phyloP scores from a whole-genome alignment of 2,113 vertebrate genomes.

The Crotalus helleri region DNA sequence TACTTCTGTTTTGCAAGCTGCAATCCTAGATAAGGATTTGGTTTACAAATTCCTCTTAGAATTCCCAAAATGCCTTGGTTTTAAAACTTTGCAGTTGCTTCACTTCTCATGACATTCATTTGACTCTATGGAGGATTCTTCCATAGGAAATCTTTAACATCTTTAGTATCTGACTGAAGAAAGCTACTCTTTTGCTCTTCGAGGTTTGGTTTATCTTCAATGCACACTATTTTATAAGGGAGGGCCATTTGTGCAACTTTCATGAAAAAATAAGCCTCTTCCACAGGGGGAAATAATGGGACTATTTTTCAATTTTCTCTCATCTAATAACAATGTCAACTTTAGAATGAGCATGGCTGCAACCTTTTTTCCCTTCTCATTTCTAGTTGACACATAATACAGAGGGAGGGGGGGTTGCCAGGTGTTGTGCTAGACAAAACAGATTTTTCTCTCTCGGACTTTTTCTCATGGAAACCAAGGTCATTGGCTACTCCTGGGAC shows the following conservation, averaged over 20 bases:
- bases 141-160: constrained; percentile 49
- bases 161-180: constrained; percentile 46
- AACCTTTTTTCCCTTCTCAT: too few species aligned
- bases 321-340: background rate
- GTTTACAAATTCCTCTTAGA: background rate
- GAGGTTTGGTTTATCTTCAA: constrained; percentile 27
- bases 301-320: background rate
- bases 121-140: constrained; percentile 23
- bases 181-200: constrained; percentile 53
- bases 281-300: background rate
- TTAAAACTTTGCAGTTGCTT: constrained; percentile 10
- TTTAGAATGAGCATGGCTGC: too few species aligned
- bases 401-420: too few species aligned
- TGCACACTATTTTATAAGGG: background rate
- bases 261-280: background rate
- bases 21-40: constrained; percentile 10
- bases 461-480: too few species aligned
- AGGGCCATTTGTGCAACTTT: background rate
- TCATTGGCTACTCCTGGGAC: too few species aligned
- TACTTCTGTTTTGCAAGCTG: background rate
- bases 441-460: too few species aligned
- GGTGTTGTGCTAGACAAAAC: too few species aligned
- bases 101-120: background rate
- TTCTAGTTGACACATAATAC: too few species aligned
- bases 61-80: background rate